Evolutionary conservation across 1,140 invertebrate species (phyloP).

Genomic region (Caenorhabditis elegans): WBcel235 BX284603.4:13723501-13724000

Average conservation of each 20-base stretch:
- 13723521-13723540: background rate
- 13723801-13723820: slow-evolving; percentile 1
- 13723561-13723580: too few relatives aligned
- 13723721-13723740: background rate
- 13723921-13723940: background rate
- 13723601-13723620: slow-evolving; percentile 19
- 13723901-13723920: too few relatives aligned
- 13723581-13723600: background rate
- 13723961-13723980: background rate
- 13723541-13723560: background rate
- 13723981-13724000: slow-evolving; percentile 24
- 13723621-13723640: slow-evolving; percentile 8
- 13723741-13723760: slow-evolving; percentile 11
- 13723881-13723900: too few relatives aligned
- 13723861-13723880: background rate
- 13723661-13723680: background rate
- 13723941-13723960: background rate
- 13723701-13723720: slow-evolving; percentile 27
- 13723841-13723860: background rate
- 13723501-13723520: slow-evolving; percentile 8
- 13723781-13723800: too few relatives aligned
- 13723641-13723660: background rate
- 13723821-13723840: slow-evolving; percentile 23
- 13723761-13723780: slow-evolving; percentile 27
- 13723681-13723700: slow-evolving; percentile 28